Base-by-base conservation (phyloP, 2,888 invertebrate genomes). In the Protophormia terraenovae region DNA sequence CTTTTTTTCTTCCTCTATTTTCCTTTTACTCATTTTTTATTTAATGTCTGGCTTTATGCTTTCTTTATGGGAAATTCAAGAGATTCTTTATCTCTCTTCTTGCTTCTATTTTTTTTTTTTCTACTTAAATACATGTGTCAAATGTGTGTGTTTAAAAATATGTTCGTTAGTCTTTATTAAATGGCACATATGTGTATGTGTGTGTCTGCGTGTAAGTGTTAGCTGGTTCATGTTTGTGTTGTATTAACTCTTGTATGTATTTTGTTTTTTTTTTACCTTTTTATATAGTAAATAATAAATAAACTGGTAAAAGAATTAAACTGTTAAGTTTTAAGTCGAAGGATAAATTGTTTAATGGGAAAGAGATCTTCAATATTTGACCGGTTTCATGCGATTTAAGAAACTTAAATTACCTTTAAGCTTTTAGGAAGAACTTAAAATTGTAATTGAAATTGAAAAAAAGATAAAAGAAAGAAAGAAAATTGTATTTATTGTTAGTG, bases 11-110 rank as follows among this genome's bases (percentile, higher is more conserved):
- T 29, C 29, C 3, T 1, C 29, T 29, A 3, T n/a, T 29, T 10
- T 16, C 19, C 2, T 47, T n/a, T 24, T 29, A 10, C 50, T 35
- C n/a, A 19, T 53, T 71, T 79, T 64, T 64, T 41, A 72, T 80
- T 80, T 66, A 66, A 66, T 58, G 45, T 58, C 66, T 66, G 66
- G 66, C 80, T 58, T 73, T 64, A 38, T 66, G 66, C 35, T 58
- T 73, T 80, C 35, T 58, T 58, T 64, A 64, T 64, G 45, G 16
- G 29, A 22, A 38, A 29, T 22, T 50, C 60, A 71, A 78, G 38
- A 53, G 41, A 50, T 55, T 45, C 38, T 62, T 75, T 75, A 75
- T 62, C 62, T 47, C 0, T 41, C 5, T 47, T 1, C 38, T 2
- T 50, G 7, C 2, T 27, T 47, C 32, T 16, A n/a, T 55, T 58